These are phyloP conservation scores for Halcyon malimbica DNA, from an alignment of 2,113 vertebrate genomes.

Conservation along the genomic window DNA sequence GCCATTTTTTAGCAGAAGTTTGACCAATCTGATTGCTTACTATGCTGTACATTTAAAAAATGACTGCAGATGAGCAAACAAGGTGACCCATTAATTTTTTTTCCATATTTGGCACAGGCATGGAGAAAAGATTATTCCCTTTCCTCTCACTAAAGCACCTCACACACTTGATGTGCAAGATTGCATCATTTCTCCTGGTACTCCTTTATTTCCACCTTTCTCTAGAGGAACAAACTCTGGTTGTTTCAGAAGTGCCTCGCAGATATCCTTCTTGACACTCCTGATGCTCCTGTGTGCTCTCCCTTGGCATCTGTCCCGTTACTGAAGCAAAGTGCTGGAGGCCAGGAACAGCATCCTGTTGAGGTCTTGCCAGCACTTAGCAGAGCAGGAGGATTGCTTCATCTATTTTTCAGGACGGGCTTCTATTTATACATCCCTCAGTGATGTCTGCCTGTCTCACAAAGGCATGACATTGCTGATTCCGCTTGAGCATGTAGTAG, in stretches of 20 bases:
- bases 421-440: neutral
- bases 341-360: neutral
- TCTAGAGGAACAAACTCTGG: neutral
- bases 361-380: neutral
- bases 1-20: neutral
- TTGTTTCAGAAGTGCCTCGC: neutral
- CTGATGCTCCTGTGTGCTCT: neutral
- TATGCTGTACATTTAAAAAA: neutral
- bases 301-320: rapidly evolving
- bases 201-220: neutral
- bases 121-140: neutral
- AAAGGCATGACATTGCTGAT: neutral
- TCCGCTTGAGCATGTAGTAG: neutral
- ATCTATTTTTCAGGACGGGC: neutral
- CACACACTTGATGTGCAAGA: rapidly evolving
- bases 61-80: neutral
- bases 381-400: neutral
- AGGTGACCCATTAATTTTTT: neutral
- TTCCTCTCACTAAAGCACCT: neutral
- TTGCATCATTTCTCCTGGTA: rapidly evolving
- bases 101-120: rapidly evolving
- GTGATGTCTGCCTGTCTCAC: neutral
- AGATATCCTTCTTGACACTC: neutral
- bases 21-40: neutral
- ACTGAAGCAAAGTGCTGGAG: rapidly evolving